These are phyloP conservation scores for Stratiomys singularior DNA, from an alignment of 2,888 invertebrate genomes.

Conservation along the genomic window DNA sequence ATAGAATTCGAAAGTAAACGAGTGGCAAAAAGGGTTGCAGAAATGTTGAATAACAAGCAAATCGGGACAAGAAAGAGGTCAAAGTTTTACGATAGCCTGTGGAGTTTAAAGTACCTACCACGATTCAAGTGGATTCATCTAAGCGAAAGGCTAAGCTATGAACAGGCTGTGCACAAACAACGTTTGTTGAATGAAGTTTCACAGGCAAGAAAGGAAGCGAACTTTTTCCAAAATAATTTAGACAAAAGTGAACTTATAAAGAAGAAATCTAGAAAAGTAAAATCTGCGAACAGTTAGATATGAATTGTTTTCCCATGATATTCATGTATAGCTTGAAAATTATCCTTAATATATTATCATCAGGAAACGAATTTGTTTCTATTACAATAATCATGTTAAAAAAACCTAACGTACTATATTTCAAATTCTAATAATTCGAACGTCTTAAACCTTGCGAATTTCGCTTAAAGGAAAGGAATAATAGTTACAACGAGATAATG, in stretches of 20 bases:
- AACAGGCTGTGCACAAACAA: slow-evolving; percentile 88
- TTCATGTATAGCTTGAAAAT: no score
- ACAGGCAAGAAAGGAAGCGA: slow-evolving; percentile 90
- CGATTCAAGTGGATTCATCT: slow-evolving; percentile 97
- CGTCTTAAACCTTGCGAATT: no score
- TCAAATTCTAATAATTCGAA: no score
- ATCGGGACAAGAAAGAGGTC: slow-evolving; percentile 87
- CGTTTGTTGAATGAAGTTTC: slow-evolving; percentile 86
- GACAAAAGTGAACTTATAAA: slow-evolving; percentile 79
- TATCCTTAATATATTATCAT: no score
- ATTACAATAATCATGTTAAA: no score
- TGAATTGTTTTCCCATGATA: no score
- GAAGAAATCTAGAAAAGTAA: slow-evolving; percentile 57
- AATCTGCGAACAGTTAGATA: not conserved
- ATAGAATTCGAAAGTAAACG: slow-evolving; percentile 91
- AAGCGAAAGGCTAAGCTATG: slow-evolving; percentile 92
- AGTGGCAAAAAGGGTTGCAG: slow-evolving; percentile 87
- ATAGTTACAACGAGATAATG: no score
- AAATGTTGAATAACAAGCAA: slow-evolving; percentile 84
- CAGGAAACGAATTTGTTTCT: no score
- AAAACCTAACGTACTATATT: no score
- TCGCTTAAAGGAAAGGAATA: no score
- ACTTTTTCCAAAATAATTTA: slow-evolving; percentile 85
- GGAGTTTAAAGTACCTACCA: slow-evolving; percentile 96
- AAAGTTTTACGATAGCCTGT: slow-evolving; percentile 88